Evolutionary conservation across 2,888 invertebrate species (phyloP).

Genomic region (Eilema caniola): DNA sequence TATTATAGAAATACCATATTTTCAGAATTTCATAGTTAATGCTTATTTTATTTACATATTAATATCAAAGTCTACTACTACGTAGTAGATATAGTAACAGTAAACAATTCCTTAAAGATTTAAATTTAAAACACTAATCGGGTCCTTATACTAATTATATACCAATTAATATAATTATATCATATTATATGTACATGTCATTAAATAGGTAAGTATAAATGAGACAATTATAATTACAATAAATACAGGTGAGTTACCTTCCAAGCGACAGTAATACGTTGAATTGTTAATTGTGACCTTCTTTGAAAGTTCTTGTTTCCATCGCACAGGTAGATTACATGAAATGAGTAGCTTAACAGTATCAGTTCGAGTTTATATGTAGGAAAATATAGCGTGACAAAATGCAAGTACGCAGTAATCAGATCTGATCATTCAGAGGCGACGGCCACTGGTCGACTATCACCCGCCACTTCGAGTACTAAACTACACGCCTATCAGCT

Average conservation of each 20-base stretch:
- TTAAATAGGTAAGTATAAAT: too few relatives aligned
- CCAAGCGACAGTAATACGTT: constrained; percentile 14
- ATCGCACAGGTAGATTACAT: constrained; percentile 14
- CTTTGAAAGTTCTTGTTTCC: constrained; percentile 11
- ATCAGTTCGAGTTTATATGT: constrained; percentile 59
- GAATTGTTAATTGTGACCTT: constrained; percentile 30
- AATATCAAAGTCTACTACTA: too few relatives aligned
- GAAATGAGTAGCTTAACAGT: constrained; percentile 40
- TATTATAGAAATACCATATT: not conserved
- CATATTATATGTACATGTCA: not conserved
- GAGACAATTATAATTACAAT: not conserved
- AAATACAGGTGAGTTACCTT: not conserved
- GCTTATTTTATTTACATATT: not conserved
- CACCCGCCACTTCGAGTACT: constrained; percentile 61
- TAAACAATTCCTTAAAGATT: too few relatives aligned
- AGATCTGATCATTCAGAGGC: constrained; percentile 66
- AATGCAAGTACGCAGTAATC: constrained; percentile 71
- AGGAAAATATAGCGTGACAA: constrained; percentile 77
- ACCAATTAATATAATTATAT: not conserved
- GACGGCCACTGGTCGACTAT: constrained; percentile 56
- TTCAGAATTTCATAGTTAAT: not conserved
- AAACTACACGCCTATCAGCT: constrained; percentile 73
- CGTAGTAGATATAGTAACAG: too few relatives aligned
- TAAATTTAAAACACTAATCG: not conserved
- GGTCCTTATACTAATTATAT: not conserved